Conservation (phyloP, 2,797 vertebrate genomes). For the Miichthys miiuy region DNA sequence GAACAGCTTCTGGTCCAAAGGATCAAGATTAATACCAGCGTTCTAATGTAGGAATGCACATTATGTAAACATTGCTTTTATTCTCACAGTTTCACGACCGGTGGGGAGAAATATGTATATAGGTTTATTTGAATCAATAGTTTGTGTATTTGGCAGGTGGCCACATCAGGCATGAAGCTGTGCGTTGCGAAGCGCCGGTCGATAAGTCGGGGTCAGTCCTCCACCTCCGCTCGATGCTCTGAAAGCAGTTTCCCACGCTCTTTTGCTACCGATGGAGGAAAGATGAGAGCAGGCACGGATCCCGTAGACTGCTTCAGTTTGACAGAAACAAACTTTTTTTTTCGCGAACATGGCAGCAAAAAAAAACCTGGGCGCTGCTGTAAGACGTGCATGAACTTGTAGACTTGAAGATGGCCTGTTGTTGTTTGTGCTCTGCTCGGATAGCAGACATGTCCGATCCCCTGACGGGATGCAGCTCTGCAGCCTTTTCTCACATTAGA, state of each 20-base stretch:
- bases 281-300: constrained; percentile 50
- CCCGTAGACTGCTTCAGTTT: constrained; percentile 40
- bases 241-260: constrained; percentile 78
- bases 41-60: neutral
- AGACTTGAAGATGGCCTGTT: constrained; percentile 26
- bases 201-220: constrained; percentile 71
- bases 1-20: neutral
- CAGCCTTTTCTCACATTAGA: constrained; percentile 53
- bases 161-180: constrained; percentile 56
- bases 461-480: constrained; percentile 39
- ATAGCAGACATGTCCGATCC: constrained; percentile 49
- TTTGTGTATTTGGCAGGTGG: constrained; percentile 49
- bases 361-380: neutral
- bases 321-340: constrained; percentile 23
- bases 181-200: constrained; percentile 41
- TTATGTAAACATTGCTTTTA: constrained; percentile 20
- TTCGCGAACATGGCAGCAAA: constrained; percentile 10
- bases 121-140: constrained; percentile 45
- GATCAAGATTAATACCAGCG: neutral
- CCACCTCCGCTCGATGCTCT: constrained; percentile 60
- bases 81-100: neutral
- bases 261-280: constrained; percentile 42
- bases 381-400: constrained; percentile 2
- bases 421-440: constrained; percentile 34
- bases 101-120: constrained; percentile 6